phyloP scores from a whole-genome alignment of 2,113 vertebrate genomes.

The Fukomys damarensis region DNA sequence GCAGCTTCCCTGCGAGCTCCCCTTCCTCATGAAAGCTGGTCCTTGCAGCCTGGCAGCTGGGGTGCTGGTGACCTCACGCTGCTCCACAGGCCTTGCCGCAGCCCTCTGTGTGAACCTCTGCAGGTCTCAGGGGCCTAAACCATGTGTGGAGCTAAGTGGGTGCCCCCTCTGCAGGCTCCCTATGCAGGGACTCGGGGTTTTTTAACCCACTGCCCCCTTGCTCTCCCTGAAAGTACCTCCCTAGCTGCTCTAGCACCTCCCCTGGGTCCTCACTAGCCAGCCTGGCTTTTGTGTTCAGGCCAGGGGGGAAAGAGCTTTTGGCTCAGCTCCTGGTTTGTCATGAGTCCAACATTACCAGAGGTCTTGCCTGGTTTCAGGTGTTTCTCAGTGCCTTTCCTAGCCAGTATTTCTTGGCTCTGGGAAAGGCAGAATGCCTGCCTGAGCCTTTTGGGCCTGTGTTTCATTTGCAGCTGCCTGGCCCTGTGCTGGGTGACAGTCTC shows the following conservation, averaged over 20 bases:
- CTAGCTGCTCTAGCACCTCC: slow-evolving; percentile 45
- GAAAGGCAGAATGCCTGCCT: slow-evolving; percentile 73
- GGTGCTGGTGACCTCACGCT: not conserved
- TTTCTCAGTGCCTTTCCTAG: slow-evolving; percentile 73
- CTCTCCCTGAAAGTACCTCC: slow-evolving; percentile 14
- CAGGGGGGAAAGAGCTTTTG: slow-evolving; percentile 61
- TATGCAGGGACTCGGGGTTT: not conserved
- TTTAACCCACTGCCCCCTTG: not conserved
- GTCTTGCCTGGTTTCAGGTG: slow-evolving; percentile 76
- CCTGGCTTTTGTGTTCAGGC: slow-evolving; percentile 60
- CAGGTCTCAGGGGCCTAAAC: not conserved
- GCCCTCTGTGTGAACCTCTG: not conserved
- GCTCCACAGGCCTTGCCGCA: not conserved
- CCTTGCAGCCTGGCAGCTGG: not conserved
- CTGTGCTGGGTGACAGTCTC: slow-evolving; percentile 66
- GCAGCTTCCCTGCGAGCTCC: not conserved
- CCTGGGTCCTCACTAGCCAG: slow-evolving; percentile 52
- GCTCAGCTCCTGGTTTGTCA: slow-evolving; percentile 61
- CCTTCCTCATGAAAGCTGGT: not conserved
- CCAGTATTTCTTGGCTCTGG: slow-evolving; percentile 79
- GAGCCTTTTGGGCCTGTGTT: slow-evolving; percentile 72
- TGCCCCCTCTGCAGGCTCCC: not conserved
- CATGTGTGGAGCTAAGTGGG: not conserved
- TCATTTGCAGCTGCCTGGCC: slow-evolving; percentile 76
- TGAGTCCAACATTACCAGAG: slow-evolving; percentile 72